Base-by-base conservation (phyloP, 37 sponge, comb jelly and placozoan genomes). In the Oopsacas minuta region DNA sequence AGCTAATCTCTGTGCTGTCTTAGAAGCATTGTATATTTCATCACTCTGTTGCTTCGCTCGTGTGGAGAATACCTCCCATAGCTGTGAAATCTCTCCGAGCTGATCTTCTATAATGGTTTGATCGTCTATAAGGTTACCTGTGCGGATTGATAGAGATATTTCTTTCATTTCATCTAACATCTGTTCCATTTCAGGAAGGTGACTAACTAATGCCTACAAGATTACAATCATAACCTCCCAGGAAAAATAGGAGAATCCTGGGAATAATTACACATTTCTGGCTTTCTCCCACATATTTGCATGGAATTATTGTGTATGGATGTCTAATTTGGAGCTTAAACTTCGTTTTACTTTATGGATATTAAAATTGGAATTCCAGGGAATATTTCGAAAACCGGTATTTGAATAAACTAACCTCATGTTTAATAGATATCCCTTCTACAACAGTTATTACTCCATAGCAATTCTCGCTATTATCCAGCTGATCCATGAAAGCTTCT, bases 391-490 rank as follows among this genome's bases (percentile, higher is more conserved):
- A n/a, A n/a, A n/a, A n/a, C n/a, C n/a, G n/a, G n/a, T n/a, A n/a
- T n/a, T n/a, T n/a, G n/a, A n/a, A n/a, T n/a, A n/a, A n/a, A n/a
- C n/a, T n/a, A 32, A 61, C 75, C 75, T 61, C 75, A 12, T 61
- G 75, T 34, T 61, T 25, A 20, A 61, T 61, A 5, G 75, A 61
- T 25, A 61, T 61, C 75, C 28, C 75, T 34, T 61, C 75, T 34
- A 61, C 75, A 7, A 61, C 75, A 61, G 75, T 61, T 20, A 61
- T 34, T 34, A 61, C 30, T 3, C 75, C 75, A 12, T 61, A 61
- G 75, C 75, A 61, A 34, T 61, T 61, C 75, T 61, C 75, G 30
- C 75, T 61, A 10, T 25, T 3, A n/a, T 61, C 75, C 75, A 61
- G 30, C 30, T 61, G 75, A 34, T 61, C 75, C 75, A 61, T 61